Conservation (phyloP, 2,888 invertebrate genomes). For the Caenorhabditis imperialis region DNA sequence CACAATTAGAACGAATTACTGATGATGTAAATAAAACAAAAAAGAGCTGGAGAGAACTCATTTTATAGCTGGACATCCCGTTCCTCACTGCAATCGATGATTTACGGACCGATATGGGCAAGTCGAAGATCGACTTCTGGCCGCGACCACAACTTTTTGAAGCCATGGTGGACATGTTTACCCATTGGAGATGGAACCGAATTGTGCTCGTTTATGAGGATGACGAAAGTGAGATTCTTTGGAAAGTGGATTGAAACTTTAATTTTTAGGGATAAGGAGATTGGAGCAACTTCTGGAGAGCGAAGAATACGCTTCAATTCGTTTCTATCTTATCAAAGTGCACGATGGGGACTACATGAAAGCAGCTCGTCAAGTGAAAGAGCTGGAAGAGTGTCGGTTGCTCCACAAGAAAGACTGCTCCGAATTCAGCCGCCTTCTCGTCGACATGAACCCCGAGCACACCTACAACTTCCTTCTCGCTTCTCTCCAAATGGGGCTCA, state of each 20-base stretch:
- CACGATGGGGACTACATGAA: constrained; percentile 71
- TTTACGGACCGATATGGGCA: constrained; percentile 44
- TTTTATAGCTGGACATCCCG: constrained; percentile 72
- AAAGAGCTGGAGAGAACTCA: background rate
- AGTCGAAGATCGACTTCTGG: constrained; percentile 70
- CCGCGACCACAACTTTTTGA: constrained; percentile 73
- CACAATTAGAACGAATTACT: constrained; percentile 70
- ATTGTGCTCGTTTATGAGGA: constrained; percentile 76
- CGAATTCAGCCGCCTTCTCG: constrained; percentile 74
- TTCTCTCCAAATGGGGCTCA: constrained; percentile 77
- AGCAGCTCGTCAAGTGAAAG: constrained; percentile 74
- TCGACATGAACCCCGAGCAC: constrained; percentile 75
- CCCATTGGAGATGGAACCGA: constrained; percentile 76
- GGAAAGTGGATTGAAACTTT: background rate
- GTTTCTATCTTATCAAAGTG: constrained; percentile 74
- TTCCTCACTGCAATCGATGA: constrained; percentile 72
- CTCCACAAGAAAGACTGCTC: constrained; percentile 72
- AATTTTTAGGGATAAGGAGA: constrained; percentile 67
- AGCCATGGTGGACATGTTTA: constrained; percentile 73
- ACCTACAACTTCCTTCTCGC: constrained; percentile 75
- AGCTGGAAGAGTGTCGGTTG: constrained; percentile 73
- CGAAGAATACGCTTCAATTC: constrained; percentile 69
- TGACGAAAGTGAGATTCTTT: constrained; percentile 56
- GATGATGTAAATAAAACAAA: constrained; percentile 59
- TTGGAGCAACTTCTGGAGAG: constrained; percentile 73